phyloP scores from a whole-genome alignment of 2,113 vertebrate genomes.

The Kryptolebias marmoratus region DNA sequence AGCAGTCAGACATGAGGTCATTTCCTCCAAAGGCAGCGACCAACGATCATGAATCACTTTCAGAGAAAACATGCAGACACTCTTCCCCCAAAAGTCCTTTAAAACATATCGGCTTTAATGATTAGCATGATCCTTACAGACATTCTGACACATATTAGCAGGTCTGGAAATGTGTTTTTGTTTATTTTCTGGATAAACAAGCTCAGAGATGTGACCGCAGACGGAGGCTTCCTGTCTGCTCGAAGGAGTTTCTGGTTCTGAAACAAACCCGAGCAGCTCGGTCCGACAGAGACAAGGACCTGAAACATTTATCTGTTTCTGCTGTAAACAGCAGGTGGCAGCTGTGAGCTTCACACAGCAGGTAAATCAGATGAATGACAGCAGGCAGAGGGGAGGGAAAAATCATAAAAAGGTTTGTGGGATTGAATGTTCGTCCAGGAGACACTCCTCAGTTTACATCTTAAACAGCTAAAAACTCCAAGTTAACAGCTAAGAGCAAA shows the following conservation, averaged over 20 bases:
- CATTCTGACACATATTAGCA: not conserved
- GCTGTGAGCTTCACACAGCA: conserved; percentile 68
- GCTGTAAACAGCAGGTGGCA: conserved; percentile 78
- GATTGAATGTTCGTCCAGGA: no score
- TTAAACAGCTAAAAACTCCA: no score
- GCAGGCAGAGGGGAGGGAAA: not conserved
- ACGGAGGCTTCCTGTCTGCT: not conserved
- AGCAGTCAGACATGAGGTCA: conserved; percentile 66
- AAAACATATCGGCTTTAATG: not conserved
- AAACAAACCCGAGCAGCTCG: not conserved
- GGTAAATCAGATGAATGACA: conserved; percentile 40
- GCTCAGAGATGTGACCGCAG: not conserved
- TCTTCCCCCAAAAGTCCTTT: not conserved
- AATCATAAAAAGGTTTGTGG: not conserved
- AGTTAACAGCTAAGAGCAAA: no score
- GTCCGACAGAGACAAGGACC: not conserved
- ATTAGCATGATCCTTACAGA: not conserved
- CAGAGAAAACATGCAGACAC: conserved; percentile 22
- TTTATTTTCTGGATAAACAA: not conserved
- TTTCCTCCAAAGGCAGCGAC: conserved; percentile 53
- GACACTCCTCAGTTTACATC: no score
- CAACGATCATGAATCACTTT: conserved; percentile 39
- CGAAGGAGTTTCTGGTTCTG: not conserved
- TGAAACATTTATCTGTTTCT: conserved; percentile 52
- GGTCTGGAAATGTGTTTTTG: not conserved